These are phyloP conservation scores for Corythoichthys intestinalis DNA, from an alignment of 2,113 vertebrate species.

Conservation along the genomic window DNA sequence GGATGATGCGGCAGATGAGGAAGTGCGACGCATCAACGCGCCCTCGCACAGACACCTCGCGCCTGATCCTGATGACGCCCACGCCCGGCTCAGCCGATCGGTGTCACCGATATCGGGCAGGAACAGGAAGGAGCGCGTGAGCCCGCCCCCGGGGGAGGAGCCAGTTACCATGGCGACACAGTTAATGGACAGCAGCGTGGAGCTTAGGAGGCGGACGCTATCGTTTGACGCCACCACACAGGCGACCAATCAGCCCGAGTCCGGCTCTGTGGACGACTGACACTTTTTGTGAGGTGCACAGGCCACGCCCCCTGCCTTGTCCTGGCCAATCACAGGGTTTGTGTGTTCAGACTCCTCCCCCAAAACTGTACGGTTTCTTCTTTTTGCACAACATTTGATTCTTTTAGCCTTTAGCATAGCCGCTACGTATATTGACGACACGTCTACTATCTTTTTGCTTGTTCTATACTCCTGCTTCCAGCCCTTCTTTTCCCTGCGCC, in stretches of 20 bases:
- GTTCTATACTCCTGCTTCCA: not conserved
- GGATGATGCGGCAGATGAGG: constrained; percentile 74
- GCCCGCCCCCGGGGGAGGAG: constrained; percentile 81
- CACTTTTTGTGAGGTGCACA: constrained; percentile 23
- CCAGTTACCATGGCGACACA: constrained; percentile 49
- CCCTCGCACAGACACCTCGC: constrained; percentile 40
- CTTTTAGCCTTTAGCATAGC: not conserved
- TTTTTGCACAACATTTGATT: constrained; percentile 32
- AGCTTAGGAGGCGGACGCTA: constrained; percentile 82
- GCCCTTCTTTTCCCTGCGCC: constrained; percentile 4
- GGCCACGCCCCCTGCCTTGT: constrained; percentile 15
- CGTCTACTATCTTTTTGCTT: not conserved
- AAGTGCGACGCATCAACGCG: constrained; percentile 81
- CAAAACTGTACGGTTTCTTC: not conserved
- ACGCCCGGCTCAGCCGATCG: constrained; percentile 52
- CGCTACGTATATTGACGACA: not conserved
- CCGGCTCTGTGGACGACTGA: constrained; percentile 63
- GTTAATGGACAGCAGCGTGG: constrained; percentile 70
- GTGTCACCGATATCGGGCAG: constrained; percentile 71
- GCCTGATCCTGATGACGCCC: constrained; percentile 41
- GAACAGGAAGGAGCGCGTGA: constrained; percentile 87
- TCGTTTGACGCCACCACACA: constrained; percentile 83
- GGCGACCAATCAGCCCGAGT: constrained; percentile 76
- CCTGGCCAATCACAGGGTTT: constrained; percentile 31
- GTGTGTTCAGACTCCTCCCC: constrained; percentile 10